These are phyloP conservation scores for Cynoglossus semilaevis DNA, from an alignment of 2,113 vertebrate genomes.

Conservation along the genomic window DNA sequence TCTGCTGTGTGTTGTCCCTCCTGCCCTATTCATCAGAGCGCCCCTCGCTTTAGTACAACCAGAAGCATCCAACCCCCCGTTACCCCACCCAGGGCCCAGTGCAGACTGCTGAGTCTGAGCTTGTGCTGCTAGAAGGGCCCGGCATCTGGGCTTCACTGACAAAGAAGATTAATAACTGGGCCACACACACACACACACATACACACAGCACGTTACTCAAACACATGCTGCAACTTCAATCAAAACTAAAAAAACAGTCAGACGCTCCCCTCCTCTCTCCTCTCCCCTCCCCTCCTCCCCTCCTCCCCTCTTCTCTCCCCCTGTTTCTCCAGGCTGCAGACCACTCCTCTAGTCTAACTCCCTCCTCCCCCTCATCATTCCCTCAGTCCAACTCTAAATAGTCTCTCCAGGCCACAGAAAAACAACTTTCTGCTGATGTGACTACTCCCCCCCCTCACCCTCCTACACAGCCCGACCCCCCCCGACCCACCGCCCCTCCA, in stretches of 20 bases:
- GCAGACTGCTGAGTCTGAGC: constrained; percentile 95
- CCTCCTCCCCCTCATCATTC: constrained; percentile 5
- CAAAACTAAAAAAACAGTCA: constrained; percentile 41
- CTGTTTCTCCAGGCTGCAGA: constrained; percentile 50
- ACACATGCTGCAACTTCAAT: constrained; percentile 38
- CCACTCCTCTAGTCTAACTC: constrained; percentile 31
- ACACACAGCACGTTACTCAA: constrained; percentile 48
- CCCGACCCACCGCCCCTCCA: background rate
- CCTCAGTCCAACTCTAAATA: constrained; percentile 77
- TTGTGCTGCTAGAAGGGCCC: constrained; percentile 89
- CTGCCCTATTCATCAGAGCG: constrained; percentile 64
- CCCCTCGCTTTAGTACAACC: constrained; percentile 73
- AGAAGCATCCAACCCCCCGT: constrained; percentile 62
- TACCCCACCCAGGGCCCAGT: constrained; percentile 75
- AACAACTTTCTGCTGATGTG: constrained; percentile 91
- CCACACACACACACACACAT: constrained; percentile 51
- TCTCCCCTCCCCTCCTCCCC: constrained; percentile 53
- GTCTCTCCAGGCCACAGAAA: constrained; percentile 83
- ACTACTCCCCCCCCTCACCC: constrained; percentile 65
- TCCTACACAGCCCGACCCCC: background rate
- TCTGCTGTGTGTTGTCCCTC: constrained; percentile 76
- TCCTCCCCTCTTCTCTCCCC: constrained; percentile 52
- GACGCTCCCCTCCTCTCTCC: constrained; percentile 12
- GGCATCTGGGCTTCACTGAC: constrained; percentile 98
- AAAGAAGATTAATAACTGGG: constrained; percentile 97